Evolutionary conservation across 2,888 invertebrate species (phyloP), one percentile per base, ranked within the genome.

Genomic region (Ypsolopha scabrella): DNA sequence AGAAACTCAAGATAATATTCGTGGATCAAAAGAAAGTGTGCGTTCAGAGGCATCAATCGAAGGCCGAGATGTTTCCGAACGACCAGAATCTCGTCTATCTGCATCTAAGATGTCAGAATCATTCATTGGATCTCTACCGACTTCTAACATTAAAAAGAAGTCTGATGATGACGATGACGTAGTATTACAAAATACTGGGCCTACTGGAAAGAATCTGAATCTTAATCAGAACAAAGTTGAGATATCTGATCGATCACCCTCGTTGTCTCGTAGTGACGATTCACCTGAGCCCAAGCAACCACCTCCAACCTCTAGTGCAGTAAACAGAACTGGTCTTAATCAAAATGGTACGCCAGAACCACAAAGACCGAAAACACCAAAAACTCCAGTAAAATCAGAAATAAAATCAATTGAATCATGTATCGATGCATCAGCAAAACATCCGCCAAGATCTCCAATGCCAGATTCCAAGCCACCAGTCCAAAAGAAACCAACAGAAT

Each of bases 101-200:
- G 81, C 75, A 13, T 78, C 83, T 9, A 86, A 80, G 72, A 87
- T 87, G 86, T 75, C 83, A 24, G 87, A 87, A 58, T 87, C 87
- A 6, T 77, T 87, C 56, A 81, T 87, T 53, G 85, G 86, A 34
- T 72, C 77, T 38, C 56, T 87, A 53, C 75, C 86, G 46, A 73
- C 68, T 39, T 56, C 74, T 51, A 65, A 67, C 14, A 67, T 69
- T 24, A 80, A 78, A 60, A 80, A 80, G 59, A 80, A 75, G 56
- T 47, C 60, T 41, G 86, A 86, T 51, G 86, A 87, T 56, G 78
- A 87, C 55, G 86, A 85, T 59, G 87, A 85, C 55, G 82, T 86
- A 0, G 67, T 87, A 51, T 65, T 64, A 49, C 83, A 83, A 60
- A 85, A 72, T 53, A 77, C 68, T 58, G 52, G 62, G 44, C 50